Percentiles rank a stretch among this genome's conserved stretches.
These are phyloP conservation scores for Erpetoichthys calabaricus DNA, from an alignment of 2,797 vertebrate genomes.

Conservation along the genomic window DNA sequence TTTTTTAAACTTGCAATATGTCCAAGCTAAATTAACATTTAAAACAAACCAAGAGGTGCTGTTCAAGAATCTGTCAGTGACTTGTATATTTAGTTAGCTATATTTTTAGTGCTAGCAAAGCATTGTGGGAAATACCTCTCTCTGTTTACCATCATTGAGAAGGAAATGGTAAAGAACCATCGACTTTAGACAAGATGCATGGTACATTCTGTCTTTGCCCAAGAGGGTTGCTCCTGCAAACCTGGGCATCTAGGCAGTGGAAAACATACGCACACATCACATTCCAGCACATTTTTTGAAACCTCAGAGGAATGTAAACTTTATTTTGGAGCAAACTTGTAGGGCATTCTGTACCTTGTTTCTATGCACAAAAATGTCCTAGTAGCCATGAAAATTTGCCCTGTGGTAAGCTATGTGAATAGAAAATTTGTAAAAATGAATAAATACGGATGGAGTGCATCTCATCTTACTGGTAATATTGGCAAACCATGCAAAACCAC, in stretches of 20 bases:
- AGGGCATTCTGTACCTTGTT: conserved; percentile 17
- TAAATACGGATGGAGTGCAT: conserved; percentile 46
- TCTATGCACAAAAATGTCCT: conserved; percentile 29
- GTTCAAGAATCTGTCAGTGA: background rate
- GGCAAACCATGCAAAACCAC: conserved; percentile 30
- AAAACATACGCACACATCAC: conserved; percentile 15
- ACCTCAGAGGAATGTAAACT: conserved; percentile 48
- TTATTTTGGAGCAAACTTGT: conserved; percentile 44
- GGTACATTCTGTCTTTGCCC: conserved; percentile 22
- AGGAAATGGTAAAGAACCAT: conserved; percentile 24
- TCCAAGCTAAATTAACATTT: background rate
- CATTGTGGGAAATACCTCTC: conserved; percentile 19
- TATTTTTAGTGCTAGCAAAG: conserved; percentile 23
- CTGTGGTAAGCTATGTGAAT: conserved; percentile 30
- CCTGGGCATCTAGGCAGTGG: conserved; percentile 8
- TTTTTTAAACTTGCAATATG: background rate
- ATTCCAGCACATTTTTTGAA: conserved; percentile 21
- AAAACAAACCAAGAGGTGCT: background rate
- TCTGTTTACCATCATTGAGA: conserved; percentile 24
- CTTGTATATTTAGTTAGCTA: conserved; percentile 13
- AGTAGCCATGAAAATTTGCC: conserved; percentile 33
- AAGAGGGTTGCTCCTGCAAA: conserved; percentile 11
- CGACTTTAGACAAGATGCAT: conserved; percentile 19
- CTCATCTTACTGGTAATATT: conserved; percentile 13
- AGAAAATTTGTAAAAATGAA: conserved; percentile 27